Evolutionary conservation across 2,888 invertebrate genomes (phyloP), one percentile per base, ranked within the genome.

Genomic region (Clepsis dumicolana): DNA sequence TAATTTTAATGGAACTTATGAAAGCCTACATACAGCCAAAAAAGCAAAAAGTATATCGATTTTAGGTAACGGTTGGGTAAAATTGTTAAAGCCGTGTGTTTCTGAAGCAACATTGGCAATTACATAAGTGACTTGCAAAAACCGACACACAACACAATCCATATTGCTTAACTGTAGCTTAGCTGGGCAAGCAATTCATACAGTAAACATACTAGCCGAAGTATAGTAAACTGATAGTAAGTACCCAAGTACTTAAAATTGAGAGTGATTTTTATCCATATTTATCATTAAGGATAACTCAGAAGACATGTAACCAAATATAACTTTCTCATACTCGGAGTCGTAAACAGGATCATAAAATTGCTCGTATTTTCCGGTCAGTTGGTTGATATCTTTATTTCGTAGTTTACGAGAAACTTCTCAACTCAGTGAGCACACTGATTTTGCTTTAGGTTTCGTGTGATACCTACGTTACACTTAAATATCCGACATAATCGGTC

Each of bases 301-400:
- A 50, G 18, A 35, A 64, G 44, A 50, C 16, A 16, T 65, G 41
- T 60, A 60, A 59, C 59, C 41, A 65, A 52, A 65, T 52, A 41
- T 60, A 53, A 52, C 38, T 65, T 65, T 60, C 59, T 35, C 50
- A 38, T 52, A 60, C 59, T 41, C 21, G 12, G 57, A 66, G 50
- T 73, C 76, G 81, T 83, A 83, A 82, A 84, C 82, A 81, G 73
- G 72, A 72, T 75, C 81, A 76, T 83, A 81, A 84, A 83, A 79
- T 73, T 72, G 75, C 73, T 77, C 79, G 78, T 79, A 73, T 74
- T 78, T 83, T 80, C 81, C 80, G 82, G 81, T 82, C 83, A 82
- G 77, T 82, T 80, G 78, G 73, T 77, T 77, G 73, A 77, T 80
- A 75, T 78, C 52, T 65, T 76, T 76, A 76, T 78, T 75, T 73